Evolutionary conservation across 2,113 vertebrate genomes (phyloP).

Genomic region (Corythornis vintsioides): DNA sequence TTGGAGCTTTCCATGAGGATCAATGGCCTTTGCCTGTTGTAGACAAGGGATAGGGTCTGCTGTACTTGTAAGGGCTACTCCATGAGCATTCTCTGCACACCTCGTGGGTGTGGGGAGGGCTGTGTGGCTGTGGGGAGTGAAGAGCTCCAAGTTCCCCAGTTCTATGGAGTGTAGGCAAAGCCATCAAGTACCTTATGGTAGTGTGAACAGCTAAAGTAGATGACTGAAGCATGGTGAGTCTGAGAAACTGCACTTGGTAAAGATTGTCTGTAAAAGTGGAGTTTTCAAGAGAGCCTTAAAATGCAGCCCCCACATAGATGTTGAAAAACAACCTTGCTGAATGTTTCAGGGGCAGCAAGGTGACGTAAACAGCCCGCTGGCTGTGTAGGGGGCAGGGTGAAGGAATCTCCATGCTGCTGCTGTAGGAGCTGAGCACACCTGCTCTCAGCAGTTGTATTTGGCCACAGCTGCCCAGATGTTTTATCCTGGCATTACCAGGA

Average conservation of each 20-base stretch:
- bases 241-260: background rate
- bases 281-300: background rate
- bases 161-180: background rate
- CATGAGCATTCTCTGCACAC: background rate
- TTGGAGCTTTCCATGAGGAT: background rate
- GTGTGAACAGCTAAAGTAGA: background rate
- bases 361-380: background rate
- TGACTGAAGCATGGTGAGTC: background rate
- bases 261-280: background rate
- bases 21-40: background rate
- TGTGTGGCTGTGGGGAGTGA: background rate
- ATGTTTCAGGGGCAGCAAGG: fast-evolving
- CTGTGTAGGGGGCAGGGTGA: background rate
- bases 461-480: background rate
- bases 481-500: background rate
- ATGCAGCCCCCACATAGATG: fast-evolving
- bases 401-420: background rate
- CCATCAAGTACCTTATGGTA: background rate
- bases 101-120: background rate
- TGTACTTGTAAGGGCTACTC: background rate
- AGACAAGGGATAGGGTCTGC: background rate
- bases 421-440: background rate
- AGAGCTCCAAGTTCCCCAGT: background rate
- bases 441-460: background rate
- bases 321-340: background rate